phyloP scores from a whole-genome alignment of 2,113 vertebrate genomes.

The Spermophilus dauricus region DNA sequence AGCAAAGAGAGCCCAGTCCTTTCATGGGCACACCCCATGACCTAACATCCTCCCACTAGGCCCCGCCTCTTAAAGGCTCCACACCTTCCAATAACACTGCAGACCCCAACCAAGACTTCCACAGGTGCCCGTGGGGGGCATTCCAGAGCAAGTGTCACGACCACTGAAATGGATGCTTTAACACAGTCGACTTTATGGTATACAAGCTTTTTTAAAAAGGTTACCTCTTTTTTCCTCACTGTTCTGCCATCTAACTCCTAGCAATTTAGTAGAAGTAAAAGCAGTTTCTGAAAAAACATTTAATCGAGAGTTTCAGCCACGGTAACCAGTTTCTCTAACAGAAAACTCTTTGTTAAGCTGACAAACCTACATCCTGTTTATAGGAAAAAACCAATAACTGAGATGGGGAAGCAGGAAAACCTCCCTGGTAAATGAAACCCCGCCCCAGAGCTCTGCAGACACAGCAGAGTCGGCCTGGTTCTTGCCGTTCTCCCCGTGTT shows the following conservation, averaged over 20 bases:
- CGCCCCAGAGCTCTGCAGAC: too few relatives aligned
- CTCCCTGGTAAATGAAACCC: not conserved
- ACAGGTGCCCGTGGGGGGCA: not conserved
- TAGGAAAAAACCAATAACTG: not conserved
- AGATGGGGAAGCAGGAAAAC: not conserved
- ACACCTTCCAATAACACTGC: not conserved
- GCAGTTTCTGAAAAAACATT: not conserved
- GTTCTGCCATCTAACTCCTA: not conserved
- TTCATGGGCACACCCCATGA: not conserved
- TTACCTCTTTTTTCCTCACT: too few relatives aligned
- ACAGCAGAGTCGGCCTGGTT: not conserved
- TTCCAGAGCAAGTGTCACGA: not conserved
- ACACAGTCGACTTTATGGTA: fast-evolving
- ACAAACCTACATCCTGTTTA: not conserved
- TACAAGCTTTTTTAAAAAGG: not conserved
- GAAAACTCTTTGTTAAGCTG: not conserved
- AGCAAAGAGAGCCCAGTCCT: not conserved
- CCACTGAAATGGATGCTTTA: not conserved
- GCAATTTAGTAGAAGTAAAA: not conserved
- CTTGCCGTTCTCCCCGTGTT: too few relatives aligned
- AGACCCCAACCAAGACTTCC: not conserved
- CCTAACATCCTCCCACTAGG: not conserved
- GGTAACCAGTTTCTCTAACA: not conserved
- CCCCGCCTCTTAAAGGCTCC: not conserved
- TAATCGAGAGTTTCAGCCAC: not conserved